Percentiles rank a stretch among this genome's conserved stretches.
phyloP scores from a whole-genome alignment of 2,797 vertebrate genomes.

The Distichodus sexfasciatus region DNA sequence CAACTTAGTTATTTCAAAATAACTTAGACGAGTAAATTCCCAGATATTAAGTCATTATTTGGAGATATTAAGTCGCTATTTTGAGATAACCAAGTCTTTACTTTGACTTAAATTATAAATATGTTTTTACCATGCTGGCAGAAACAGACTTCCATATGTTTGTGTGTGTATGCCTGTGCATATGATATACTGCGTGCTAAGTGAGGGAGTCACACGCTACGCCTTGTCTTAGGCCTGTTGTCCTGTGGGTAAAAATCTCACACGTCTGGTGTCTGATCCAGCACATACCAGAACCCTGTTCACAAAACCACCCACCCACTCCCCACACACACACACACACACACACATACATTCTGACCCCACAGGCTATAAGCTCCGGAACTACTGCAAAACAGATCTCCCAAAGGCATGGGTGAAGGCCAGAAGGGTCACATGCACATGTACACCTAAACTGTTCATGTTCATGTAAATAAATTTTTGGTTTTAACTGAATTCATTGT shows the following conservation, averaged over 20 bases:
- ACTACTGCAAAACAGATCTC: conserved; percentile 75
- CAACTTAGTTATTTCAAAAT: no score
- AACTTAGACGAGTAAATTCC: no score
- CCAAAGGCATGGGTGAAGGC: background rate
- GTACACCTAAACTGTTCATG: no score
- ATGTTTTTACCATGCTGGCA: no score
- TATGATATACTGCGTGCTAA: background rate
- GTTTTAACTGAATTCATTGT: no score
- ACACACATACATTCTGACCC: conserved; percentile 72
- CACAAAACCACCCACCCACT: no score
- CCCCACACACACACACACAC: conserved; percentile 66
- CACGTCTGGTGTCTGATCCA: conserved; percentile 69
- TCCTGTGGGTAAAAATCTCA: conserved; percentile 52
- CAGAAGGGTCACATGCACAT: background rate
- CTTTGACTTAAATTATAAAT: no score
- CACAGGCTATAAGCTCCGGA: conserved; percentile 72
- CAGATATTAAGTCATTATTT: no score
- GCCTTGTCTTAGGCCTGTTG: conserved; percentile 8
- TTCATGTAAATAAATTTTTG: no score
- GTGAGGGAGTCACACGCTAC: conserved; percentile 40
- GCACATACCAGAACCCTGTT: conserved; percentile 76
- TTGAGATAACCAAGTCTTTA: no score
- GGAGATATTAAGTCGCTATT: no score
- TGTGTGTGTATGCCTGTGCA: background rate
- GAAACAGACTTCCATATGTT: background rate